A percentile compares a stretch with the other conserved stretches of the same genome.
Conservation (phyloP, 1,140 invertebrate species). For the Steinernema feltiae region DNA sequence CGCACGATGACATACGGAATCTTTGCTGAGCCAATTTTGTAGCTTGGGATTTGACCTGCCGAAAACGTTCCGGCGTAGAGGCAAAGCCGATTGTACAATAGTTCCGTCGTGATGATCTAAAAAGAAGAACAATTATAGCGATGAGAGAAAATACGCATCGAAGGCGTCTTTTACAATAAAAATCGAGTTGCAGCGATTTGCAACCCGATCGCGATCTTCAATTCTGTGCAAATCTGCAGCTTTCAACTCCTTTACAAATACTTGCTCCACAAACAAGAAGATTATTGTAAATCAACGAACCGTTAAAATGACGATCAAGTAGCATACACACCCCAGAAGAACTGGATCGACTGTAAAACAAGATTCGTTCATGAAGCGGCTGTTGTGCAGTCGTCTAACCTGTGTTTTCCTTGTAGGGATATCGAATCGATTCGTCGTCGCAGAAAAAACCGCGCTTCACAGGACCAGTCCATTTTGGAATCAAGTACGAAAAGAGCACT, state of each 20-base stretch:
- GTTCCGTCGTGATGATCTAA: background rate
- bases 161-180: too few relatives aligned
- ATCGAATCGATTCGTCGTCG: conserved; percentile 79
- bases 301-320: background rate
- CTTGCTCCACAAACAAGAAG: background rate
- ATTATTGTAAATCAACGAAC: background rate
- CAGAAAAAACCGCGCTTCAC: conserved; percentile 85
- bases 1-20: background rate
- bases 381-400: too few relatives aligned
- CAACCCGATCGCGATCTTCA: too few relatives aligned
- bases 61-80: background rate
- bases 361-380: too few relatives aligned
- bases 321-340: conserved; percentile 61
- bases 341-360: conserved; percentile 70
- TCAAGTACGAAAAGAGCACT: background rate
- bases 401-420: conserved; percentile 68
- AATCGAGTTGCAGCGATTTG: too few relatives aligned
- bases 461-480: conserved; percentile 60
- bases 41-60: background rate
- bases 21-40: background rate
- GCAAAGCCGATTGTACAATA: background rate
- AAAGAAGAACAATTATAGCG: background rate
- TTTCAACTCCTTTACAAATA: background rate
- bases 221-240: too few relatives aligned
- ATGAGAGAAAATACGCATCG: background rate